A percentile compares a stretch with the other conserved stretches of the same genome.
These are phyloP conservation scores for Pharmacophagus antenor DNA, from an alignment of 2,888 invertebrate species.

Conservation along the genomic window DNA sequence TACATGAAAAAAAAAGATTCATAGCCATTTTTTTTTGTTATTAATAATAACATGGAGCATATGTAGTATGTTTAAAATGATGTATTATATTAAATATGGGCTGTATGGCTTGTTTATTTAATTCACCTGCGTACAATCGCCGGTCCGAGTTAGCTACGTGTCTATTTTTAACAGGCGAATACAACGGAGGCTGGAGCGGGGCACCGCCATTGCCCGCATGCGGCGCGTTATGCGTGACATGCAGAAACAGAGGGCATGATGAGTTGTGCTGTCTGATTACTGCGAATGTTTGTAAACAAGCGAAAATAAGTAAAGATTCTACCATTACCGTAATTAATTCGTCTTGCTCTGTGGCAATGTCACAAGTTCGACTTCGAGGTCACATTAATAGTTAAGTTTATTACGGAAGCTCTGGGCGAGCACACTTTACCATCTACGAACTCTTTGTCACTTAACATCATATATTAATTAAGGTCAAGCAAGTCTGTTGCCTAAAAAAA, in stretches of 20 bases:
- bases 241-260: slow-evolving; percentile 87
- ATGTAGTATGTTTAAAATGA: no score
- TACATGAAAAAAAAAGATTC: no score
- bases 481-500: neutral
- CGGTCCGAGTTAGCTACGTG: slow-evolving; percentile 86
- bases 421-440: neutral
- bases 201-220: slow-evolving; percentile 89
- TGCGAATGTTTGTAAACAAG: slow-evolving; percentile 35
- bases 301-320: neutral
- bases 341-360: no score
- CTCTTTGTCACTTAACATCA: neutral
- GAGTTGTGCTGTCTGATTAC: slow-evolving; percentile 83
- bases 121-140: slow-evolving; percentile 86
- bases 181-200: slow-evolving; percentile 86
- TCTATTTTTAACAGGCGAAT: slow-evolving; percentile 82
- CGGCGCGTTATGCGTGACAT: slow-evolving; percentile 89
- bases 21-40: no score
- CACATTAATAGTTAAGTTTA: no score
- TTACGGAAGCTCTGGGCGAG: no score
- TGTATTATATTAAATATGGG: no score
- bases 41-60: no score
- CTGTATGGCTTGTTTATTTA: no score
- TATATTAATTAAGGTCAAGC: neutral
- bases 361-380: no score
- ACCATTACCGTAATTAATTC: neutral